Evolutionary conservation across 2,113 vertebrate genomes (phyloP).

Genomic region (Pseudorectes ferrugineus): DNA sequence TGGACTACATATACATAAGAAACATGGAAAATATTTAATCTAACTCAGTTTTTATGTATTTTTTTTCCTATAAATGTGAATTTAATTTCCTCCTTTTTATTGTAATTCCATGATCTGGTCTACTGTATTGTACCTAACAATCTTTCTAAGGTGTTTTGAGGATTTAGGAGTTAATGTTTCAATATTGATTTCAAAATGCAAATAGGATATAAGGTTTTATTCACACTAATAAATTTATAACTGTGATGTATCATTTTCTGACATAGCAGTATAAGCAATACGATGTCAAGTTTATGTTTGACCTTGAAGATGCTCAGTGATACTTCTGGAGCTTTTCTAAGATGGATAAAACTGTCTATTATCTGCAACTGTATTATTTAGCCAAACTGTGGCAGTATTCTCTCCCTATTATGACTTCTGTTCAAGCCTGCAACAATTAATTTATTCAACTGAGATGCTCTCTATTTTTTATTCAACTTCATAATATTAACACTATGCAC

Average conservation of each 20-base stretch:
- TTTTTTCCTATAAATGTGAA: not conserved
- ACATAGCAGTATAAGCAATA: not conserved
- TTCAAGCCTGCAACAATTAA: not conserved
- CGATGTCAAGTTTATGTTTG: not conserved
- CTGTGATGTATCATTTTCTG: constrained; percentile 6
- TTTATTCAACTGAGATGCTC: not conserved
- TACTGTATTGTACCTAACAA: not conserved
- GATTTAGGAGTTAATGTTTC: constrained; percentile 1
- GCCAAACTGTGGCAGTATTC: constrained; percentile 14
- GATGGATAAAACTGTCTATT: constrained; percentile 4
- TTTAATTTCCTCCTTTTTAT: not conserved
- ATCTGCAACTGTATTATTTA: constrained; percentile 5
- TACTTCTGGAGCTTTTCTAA: constrained; percentile 14
- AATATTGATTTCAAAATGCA: not conserved
- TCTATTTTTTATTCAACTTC: constrained; percentile 15
- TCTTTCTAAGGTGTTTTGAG: not conserved
- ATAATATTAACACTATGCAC: not conserved
- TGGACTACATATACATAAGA: not conserved
- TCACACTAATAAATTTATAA: constrained; percentile 3
- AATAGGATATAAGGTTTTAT: not conserved
- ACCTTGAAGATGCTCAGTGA: constrained; percentile 17
- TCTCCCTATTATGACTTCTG: not conserved
- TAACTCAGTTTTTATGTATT: not conserved
- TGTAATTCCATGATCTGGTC: not conserved
- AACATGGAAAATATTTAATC: not conserved